phyloP scores from a whole-genome alignment of 2,888 invertebrate genomes.

The Spodoptera picta region DNA sequence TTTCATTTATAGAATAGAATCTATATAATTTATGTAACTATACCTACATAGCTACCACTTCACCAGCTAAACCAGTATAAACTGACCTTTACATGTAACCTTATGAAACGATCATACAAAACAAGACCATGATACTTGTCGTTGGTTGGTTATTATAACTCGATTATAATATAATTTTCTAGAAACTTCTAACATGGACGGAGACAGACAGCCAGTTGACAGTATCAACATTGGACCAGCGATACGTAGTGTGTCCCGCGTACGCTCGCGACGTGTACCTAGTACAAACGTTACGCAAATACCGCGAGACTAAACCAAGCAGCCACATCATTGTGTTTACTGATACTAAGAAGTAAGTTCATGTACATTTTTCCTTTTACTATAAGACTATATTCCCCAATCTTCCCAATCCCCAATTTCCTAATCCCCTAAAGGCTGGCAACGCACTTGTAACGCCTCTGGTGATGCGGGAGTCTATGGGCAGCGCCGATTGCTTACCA shows the following conservation, averaged over 20 bases:
- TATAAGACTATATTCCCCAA: not conserved
- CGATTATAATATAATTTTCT: conserved; percentile 19
- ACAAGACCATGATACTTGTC: too few relatives aligned
- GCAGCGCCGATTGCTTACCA: too few relatives aligned
- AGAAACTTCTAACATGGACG: conserved; percentile 89
- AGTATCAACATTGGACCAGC: conserved; percentile 96
- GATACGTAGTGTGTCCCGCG: conserved; percentile 96
- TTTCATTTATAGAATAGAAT: not conserved
- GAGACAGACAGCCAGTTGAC: conserved; percentile 93
- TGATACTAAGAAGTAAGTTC: conserved; percentile 96
- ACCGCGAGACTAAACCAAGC: conserved; percentile 91
- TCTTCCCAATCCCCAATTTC: too few relatives aligned
- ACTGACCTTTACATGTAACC: too few relatives aligned
- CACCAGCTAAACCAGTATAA: too few relatives aligned
- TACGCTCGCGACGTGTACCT: conserved; percentile 97
- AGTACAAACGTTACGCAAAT: conserved; percentile 94
- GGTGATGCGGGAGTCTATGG: too few relatives aligned
- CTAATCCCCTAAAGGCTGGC: too few relatives aligned
- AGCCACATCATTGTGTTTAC: conserved; percentile 98
- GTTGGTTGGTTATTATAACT: too few relatives aligned
- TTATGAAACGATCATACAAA: too few relatives aligned
- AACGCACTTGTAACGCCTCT: too few relatives aligned
- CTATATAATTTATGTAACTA: too few relatives aligned
- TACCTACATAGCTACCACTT: too few relatives aligned
- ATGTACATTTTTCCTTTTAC: not conserved